Evolutionary conservation across 2,797 vertebrate species (phyloP), one percentile per base, ranked within the genome.

Genomic region (Hyperoplus immaculatus): DNA sequence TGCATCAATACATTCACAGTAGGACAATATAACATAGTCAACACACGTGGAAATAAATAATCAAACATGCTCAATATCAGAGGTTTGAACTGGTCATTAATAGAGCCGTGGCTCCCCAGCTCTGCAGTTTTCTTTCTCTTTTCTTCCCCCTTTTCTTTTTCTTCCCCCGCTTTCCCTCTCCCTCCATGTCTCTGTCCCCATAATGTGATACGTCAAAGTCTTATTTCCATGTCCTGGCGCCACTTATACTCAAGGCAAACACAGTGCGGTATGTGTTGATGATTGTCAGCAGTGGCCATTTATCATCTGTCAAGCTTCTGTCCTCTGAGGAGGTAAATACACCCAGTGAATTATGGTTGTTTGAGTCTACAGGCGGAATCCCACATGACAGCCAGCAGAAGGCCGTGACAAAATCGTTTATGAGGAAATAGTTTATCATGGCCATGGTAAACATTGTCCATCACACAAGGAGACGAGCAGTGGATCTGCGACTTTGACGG

Each of bases 221-320:
- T 94, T 94, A 95, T 97, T 97, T 96, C 96, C 90, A 96, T 95
- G 96, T 96, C 95, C 94, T 96, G 95, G 95, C 95, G 93, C 96
- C 95, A 96, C 96, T 96, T 96, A 94, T 95, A 96, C 95, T 96
- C 95, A 96, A 96, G 95, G 95, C 96, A 96, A 96, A 96, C 96
- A 95, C 90, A 87, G 92, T 94, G 95, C 94, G 92, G 94, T 93
- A 94, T 93, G 94, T 95, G 95, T 94, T 96, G 96, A 96, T 96
- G 96, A 97, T 96, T 97, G 97, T 97, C 96, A 97, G 96, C 94
- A 93, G 93, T 93, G 95, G 95, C 95, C 97, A 96, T 98, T 97
- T 96, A 97, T 97, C 97, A 97, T 96, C 95, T 96, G 96, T 98
- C 96, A 97, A 95, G 96, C 94, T 86, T 94, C 87, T 95, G 95